Base-by-base conservation (phyloP, 2,113 vertebrate genomes). In the Acrocephalus kingi region DNA sequence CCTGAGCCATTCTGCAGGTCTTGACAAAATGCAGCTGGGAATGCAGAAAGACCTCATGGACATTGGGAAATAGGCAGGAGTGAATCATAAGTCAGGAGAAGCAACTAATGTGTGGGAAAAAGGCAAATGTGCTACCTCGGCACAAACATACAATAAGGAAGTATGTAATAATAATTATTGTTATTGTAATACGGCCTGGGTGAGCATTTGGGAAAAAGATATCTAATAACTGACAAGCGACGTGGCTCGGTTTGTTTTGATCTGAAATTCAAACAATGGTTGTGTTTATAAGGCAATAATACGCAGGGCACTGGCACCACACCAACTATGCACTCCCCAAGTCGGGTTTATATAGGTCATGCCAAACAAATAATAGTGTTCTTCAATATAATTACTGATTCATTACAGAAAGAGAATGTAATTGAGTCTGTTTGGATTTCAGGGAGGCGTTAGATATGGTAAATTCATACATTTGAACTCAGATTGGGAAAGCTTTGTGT, bases 141-240 rank as follows among this genome's bases (percentile, higher is more conserved):
- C 94, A 93, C 85, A 95, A 96, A 93, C 93, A 93, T 96, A 90
- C 96, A 97, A 97, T 97, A 97, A 97, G 95, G 96, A 96, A 97
- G 95, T 96, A 91, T 96, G 95, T 96, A 95, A 96, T 97, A 97
- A 97, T 97, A 97, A 97, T 97, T 97, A 97, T 90, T 97, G 96
- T 97, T 97, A 97, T 97, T 97, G 95, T 97, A 96, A 93, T 92
- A 93, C 0, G 15, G 95, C 90, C 96, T 91, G 96, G 90, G 95
- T 91, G 92, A 95, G 94, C 96, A 94, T 95, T 94, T 95, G 95
- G 94, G 90, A 96, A 87, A 97, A 97, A 97, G 94, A 94, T 97
- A 96, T 95, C 97, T 97, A 97, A 96, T 94, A 97, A 95, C 93
- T 96, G 97, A 94, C 97, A 97, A 94, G 95, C 79, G 30, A 94